Conservation (phyloP, 2,113 vertebrate genomes). For the Verasper variegatus region DNA sequence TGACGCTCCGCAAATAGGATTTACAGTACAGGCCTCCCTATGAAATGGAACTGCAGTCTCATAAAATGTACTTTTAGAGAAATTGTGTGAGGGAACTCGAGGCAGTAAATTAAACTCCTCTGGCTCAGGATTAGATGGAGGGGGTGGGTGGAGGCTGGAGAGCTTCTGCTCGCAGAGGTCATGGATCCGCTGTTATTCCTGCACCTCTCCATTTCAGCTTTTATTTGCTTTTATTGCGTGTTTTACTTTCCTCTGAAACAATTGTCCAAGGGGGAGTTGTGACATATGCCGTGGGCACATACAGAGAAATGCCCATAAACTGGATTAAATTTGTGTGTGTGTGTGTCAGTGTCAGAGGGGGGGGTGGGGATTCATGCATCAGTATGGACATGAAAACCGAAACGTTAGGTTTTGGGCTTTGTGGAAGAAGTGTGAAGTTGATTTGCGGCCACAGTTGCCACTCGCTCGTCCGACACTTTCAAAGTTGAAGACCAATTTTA, state of each 20-base stretch:
- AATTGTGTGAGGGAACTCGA: constrained; percentile 81
- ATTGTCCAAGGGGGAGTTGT: neutral
- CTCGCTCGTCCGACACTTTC: constrained; percentile 72
- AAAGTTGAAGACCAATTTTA: constrained; percentile 76
- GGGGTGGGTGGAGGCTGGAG: constrained; percentile 47
- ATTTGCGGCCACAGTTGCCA: constrained; percentile 70
- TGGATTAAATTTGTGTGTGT: constrained; percentile 17
- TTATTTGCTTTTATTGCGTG: constrained; percentile 34
- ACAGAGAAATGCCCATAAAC: constrained; percentile 20
- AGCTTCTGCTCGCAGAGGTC: constrained; percentile 55
- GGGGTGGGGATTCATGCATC: neutral
- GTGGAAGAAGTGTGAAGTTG: constrained; percentile 59
- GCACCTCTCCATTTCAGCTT: constrained; percentile 49
- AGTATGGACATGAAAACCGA: constrained; percentile 9
- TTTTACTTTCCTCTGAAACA: constrained; percentile 46
- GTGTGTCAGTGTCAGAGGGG: neutral
- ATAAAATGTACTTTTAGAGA: constrained; percentile 85
- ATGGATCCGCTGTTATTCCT: constrained; percentile 56
- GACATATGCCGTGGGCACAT: neutral
- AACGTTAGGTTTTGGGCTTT: constrained; percentile 46
- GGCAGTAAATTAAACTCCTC: constrained; percentile 84
- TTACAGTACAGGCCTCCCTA: constrained; percentile 77
- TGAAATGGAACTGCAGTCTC: constrained; percentile 84
- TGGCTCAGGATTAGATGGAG: constrained; percentile 77
- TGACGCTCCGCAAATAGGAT: constrained; percentile 83